Percentiles rank a stretch among this genome's conserved stretches.
Conservation (phyloP, 2,113 vertebrate species). For the Vidua macroura region DNA sequence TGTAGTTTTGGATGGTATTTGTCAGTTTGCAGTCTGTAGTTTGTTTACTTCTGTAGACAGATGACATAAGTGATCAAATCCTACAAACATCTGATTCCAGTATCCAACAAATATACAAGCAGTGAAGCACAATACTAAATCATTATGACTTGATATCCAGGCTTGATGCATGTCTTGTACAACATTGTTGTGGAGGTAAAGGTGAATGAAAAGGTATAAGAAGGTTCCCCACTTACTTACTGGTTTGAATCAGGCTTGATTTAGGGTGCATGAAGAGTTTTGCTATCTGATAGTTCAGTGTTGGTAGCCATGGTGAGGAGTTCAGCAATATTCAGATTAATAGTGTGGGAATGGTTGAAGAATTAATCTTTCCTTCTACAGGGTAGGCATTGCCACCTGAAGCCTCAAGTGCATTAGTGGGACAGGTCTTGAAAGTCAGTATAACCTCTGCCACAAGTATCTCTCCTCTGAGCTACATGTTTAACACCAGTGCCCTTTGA, state of each 20-base stretch:
- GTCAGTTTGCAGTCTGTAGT: background rate
- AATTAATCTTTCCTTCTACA: background rate
- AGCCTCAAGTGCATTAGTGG: background rate
- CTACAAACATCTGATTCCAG: background rate
- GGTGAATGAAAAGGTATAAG: background rate
- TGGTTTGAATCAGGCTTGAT: background rate
- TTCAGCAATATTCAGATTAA: background rate
- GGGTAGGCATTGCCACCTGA: background rate
- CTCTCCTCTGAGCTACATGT: accelerated
- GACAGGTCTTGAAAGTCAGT: background rate
- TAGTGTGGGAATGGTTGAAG: background rate
- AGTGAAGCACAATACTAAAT: background rate
- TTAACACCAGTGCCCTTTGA: background rate
- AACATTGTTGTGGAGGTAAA: background rate
- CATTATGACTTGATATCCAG: background rate
- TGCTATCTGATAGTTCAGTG: background rate
- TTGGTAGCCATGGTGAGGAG: background rate
- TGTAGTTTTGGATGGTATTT: background rate
- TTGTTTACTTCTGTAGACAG: background rate
- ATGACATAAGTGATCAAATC: background rate
- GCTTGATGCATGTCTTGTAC: background rate
- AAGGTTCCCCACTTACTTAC: background rate
- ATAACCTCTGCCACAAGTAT: background rate
- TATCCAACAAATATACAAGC: background rate
- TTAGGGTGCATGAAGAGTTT: background rate